These are phyloP conservation scores for Osmerus eperlanus DNA, from an alignment of 2,113 vertebrate genomes.

Conservation along the genomic window DNA sequence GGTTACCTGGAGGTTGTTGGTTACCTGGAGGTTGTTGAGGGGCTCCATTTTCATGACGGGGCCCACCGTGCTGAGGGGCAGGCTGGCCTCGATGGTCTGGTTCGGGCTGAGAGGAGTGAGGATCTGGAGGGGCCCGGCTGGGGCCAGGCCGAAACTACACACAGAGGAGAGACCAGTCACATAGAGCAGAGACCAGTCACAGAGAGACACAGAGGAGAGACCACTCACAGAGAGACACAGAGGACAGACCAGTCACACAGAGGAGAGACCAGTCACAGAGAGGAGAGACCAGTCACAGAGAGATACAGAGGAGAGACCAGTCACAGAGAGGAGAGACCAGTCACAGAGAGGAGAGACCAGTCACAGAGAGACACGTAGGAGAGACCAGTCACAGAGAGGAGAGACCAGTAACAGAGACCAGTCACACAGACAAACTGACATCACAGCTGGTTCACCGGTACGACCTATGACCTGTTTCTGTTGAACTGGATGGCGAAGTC, in stretches of 20 bases:
- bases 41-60: constrained; percentile 99
- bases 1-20: constrained; percentile 90
- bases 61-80: constrained; percentile 88
- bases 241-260: neutral
- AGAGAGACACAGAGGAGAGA: neutral
- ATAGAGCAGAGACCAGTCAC: neutral
- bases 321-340: neutral
- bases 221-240: neutral
- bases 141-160: constrained; percentile 89
- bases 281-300: neutral
- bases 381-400: neutral
- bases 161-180: neutral
- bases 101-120: constrained; percentile 89
- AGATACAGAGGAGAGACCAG: neutral
- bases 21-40: constrained; percentile 94
- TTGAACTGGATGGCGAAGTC: constrained; percentile 99
- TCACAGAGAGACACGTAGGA: neutral
- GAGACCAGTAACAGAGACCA: neutral
- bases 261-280: neutral
- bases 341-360: neutral
- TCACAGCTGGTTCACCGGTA: neutral
- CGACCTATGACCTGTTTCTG: constrained; percentile 84
- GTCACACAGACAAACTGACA: neutral
- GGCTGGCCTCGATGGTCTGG: constrained; percentile 87
- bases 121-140: constrained; percentile 93